Evolutionary conservation across 2,113 vertebrate genomes (phyloP).

Genomic region (Morone chrysops): DNA sequence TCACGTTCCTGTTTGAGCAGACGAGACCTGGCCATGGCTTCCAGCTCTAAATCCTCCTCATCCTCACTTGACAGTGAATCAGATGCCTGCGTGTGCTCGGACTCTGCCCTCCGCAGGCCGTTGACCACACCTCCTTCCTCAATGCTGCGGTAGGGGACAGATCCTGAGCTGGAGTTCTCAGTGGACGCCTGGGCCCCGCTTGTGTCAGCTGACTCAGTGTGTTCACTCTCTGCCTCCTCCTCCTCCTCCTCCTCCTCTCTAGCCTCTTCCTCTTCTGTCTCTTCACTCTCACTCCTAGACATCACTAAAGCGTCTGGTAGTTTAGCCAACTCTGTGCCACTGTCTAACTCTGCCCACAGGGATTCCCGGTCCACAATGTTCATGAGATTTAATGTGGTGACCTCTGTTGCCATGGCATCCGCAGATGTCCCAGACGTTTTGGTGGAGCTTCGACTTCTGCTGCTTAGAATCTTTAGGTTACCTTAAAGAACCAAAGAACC

Average conservation of each 20-base stretch:
- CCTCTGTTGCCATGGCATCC: conserved; percentile 77
- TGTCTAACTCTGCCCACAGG: conserved; percentile 93
- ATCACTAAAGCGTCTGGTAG: conserved; percentile 40
- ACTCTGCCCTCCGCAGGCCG: conserved; percentile 86
- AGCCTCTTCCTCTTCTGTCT: conserved; percentile 70
- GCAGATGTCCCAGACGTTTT: conserved; percentile 59
- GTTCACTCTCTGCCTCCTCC: conserved; percentile 86
- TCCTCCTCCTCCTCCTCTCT: conserved; percentile 38
- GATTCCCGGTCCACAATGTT: conserved; percentile 91
- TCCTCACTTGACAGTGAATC: conserved; percentile 96
- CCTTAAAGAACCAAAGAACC: conserved; percentile 67
- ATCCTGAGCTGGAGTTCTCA: conserved; percentile 91
- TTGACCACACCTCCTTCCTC: conserved; percentile 79
- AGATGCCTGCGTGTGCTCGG: conserved; percentile 92
- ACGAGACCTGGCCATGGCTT: conserved; percentile 86
- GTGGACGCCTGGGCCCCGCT: conserved; percentile 87
- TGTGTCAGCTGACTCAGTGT: conserved; percentile 94
- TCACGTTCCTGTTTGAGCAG: conserved; percentile 89
- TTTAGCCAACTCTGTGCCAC: conserved; percentile 80
- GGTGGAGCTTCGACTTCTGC: conserved; percentile 79
- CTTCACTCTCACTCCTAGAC: conserved; percentile 79
- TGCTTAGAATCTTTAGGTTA: conserved; percentile 74
- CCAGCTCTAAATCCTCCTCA: conserved; percentile 93
- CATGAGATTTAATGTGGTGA: conserved; percentile 82
- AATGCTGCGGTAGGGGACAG: conserved; percentile 80